Percentiles rank a stretch among this genome's conserved stretches.
phyloP scores from a whole-genome alignment of 2,888 invertebrate genomes.

The Ditula angustiorana region DNA sequence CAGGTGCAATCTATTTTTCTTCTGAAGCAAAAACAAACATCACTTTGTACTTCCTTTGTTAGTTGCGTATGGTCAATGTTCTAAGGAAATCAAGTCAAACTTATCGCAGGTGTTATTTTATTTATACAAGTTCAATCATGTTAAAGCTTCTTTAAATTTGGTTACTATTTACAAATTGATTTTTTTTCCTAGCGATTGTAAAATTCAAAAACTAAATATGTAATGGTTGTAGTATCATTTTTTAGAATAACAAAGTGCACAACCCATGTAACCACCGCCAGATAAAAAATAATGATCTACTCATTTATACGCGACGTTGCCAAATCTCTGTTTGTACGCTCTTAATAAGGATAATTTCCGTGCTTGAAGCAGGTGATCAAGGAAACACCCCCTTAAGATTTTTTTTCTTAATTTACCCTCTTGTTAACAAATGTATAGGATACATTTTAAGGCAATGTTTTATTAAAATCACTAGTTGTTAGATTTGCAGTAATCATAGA shows the following conservation, averaged over 20 bases:
- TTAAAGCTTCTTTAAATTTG: constrained; percentile 10
- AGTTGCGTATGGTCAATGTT: constrained; percentile 47
- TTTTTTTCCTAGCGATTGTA: background rate
- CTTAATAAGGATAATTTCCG: too few species aligned
- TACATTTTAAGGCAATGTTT: too few species aligned
- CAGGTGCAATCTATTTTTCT: constrained; percentile 85
- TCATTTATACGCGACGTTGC: too few species aligned
- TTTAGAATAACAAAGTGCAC: background rate
- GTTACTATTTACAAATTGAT: constrained; percentile 22
- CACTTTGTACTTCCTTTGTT: constrained; percentile 58
- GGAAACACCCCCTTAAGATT: too few species aligned
- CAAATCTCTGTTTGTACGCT: too few species aligned
- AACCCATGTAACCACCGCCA: background rate
- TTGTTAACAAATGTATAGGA: too few species aligned
- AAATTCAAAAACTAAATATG: too few species aligned
- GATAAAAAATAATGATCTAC: background rate
- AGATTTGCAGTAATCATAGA: too few species aligned
- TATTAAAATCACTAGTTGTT: too few species aligned
- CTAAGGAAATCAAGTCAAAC: background rate
- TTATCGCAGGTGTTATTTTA: constrained; percentile 12
- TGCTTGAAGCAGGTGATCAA: too few species aligned
- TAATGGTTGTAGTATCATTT: background rate
- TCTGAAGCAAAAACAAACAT: constrained; percentile 84
- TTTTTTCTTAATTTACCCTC: too few species aligned
- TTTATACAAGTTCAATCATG: background rate